phyloP scores from a whole-genome alignment of 2,113 vertebrate species.

The Coptodon rendalli region DNA sequence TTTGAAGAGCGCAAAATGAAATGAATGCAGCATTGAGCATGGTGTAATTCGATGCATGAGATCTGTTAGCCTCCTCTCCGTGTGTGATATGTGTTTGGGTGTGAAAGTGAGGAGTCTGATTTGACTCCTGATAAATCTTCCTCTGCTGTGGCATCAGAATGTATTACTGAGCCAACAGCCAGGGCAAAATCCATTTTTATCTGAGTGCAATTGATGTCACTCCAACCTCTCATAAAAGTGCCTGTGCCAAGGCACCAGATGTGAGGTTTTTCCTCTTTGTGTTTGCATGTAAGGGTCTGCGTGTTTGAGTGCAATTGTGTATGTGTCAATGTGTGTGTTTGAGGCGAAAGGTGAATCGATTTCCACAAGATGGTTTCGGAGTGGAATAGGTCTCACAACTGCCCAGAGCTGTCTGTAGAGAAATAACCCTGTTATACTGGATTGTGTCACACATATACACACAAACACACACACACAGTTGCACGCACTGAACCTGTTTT shows the following conservation, averaged over 20 bases:
- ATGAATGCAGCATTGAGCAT: not conserved
- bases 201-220: slow-evolving; percentile 58
- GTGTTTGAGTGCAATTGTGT: not conserved
- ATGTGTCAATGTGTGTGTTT: not conserved
- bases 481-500: slow-evolving; percentile 36
- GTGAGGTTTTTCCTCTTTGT: slow-evolving; percentile 9
- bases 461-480: not conserved
- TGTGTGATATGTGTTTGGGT: slow-evolving; percentile 48
- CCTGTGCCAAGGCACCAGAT: slow-evolving; percentile 27
- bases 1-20: slow-evolving; percentile 28
- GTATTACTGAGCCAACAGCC: slow-evolving; percentile 51
- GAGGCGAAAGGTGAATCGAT: slow-evolving; percentile 49
- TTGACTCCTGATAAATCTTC: slow-evolving; percentile 60
- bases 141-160: slow-evolving; percentile 42
- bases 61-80: slow-evolving; percentile 9
- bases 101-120: slow-evolving; percentile 61
- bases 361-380: slow-evolving; percentile 39
- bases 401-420: slow-evolving; percentile 31
- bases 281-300: not conserved
- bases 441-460: not conserved
- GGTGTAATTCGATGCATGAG: slow-evolving; percentile 54
- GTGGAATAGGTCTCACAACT: slow-evolving; percentile 28
- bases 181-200: slow-evolving; percentile 60
- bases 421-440: slow-evolving; percentile 35
- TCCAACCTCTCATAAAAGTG: slow-evolving; percentile 49